Evolutionary conservation across 1,140 invertebrate genomes (phyloP), one percentile per base, ranked within the genome.

Genomic region (Marisa cornuarietis): DNA sequence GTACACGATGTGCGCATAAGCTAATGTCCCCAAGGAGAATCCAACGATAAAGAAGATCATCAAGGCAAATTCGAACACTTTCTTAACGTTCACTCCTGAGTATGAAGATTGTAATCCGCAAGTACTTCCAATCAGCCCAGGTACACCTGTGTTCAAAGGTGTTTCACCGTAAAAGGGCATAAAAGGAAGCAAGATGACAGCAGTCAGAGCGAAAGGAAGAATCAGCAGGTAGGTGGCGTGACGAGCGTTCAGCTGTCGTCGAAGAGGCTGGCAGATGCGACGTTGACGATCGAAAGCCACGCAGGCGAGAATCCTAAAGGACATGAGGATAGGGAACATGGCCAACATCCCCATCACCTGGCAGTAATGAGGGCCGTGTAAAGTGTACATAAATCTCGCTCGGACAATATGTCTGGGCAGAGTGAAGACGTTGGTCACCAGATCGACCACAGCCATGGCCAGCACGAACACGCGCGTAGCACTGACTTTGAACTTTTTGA

Each of bases 371-470:
- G 71, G 63, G 2, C 71, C 63, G 26, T 79, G 52, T 51, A 87
- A 84, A 13, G 52, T 76, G n/a, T 83, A 82, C 31, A 81, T 81
- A 58, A 84, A 83, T 42, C 81, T 78, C 9, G 87, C 71, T 54
- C 87, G 87, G 54, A 85, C 83, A 26, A 89, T 85, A 71, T 88
- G 87, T 71, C 87, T 85, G 0, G 88, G 88, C 74, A 89, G 84
- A 0, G 83, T 82, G 42, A 89, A 52, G 7, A 79, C 16, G 73
- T 87, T 88, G 31, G 76, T 84, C 7, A 84, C 52, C 20, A 89
- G 78, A 76, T 88, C 88, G 54, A 86, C 81, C 42, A 86, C 74
- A 7, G 87, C 85, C 62, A 89, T 69, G n/a, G 82, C 79, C 71
- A 87, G 74, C 68, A 89, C 85, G 81, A 88, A 89, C 14, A 78